phyloP scores from a whole-genome alignment of 2,113 vertebrate species.

The Rhea pennata region DNA sequence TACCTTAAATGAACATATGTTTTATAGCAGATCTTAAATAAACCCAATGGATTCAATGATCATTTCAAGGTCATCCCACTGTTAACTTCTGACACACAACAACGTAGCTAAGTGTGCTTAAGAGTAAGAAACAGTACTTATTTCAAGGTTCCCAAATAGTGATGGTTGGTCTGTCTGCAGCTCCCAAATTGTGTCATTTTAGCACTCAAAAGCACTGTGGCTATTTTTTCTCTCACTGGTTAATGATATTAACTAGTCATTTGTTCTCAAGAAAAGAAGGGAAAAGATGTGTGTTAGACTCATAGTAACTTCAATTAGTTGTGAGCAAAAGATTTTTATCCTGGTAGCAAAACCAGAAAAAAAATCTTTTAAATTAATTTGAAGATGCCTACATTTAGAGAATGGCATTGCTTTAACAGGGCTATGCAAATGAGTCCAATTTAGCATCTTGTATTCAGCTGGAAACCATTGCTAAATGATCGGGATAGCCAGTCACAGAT shows the following conservation, averaged over 20 bases:
- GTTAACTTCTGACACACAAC: constrained; percentile 48
- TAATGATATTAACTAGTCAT: constrained; percentile 75
- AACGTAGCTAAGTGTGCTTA: constrained; percentile 39
- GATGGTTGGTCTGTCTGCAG: constrained; percentile 38
- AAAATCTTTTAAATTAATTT: constrained; percentile 90
- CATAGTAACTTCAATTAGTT: constrained; percentile 81
- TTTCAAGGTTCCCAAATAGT: constrained; percentile 58
- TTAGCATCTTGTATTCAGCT: constrained; percentile 97
- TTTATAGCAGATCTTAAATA: background rate
- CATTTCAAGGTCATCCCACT: constrained; percentile 20
- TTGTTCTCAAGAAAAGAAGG: constrained; percentile 53
- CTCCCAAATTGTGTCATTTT: constrained; percentile 48
- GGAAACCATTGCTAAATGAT: constrained; percentile 99
- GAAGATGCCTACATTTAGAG: constrained; percentile 88
- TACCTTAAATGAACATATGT: background rate
- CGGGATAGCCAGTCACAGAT: constrained; percentile 99
- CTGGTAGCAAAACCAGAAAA: constrained; percentile 76
- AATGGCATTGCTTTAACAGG: constrained; percentile 89
- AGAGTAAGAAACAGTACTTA: constrained; percentile 30
- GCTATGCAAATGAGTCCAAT: constrained; percentile 97
- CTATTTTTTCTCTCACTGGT: constrained; percentile 51
- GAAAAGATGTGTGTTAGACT: constrained; percentile 67
- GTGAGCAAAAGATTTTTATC: constrained; percentile 80
- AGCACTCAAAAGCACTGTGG: constrained; percentile 21
- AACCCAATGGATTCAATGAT: constrained; percentile 6